Percentiles rank a stretch among this genome's conserved stretches.
These are phyloP conservation scores for Nipponia nippon DNA, from an alignment of 2,113 vertebrate species.

Conservation along the genomic window DNA sequence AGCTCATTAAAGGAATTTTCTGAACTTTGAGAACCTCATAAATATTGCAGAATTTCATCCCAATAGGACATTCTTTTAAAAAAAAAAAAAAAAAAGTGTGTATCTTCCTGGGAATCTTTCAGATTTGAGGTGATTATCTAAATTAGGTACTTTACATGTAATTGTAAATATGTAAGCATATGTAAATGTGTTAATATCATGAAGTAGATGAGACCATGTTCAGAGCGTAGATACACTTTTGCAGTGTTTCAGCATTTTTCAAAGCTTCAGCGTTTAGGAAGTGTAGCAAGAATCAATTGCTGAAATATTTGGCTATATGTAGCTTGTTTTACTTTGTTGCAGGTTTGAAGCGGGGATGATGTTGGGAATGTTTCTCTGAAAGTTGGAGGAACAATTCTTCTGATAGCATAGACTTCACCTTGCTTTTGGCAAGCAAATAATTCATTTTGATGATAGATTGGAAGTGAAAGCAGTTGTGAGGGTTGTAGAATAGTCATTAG, in stretches of 20 bases:
- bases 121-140: neutral
- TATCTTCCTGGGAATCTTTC: neutral
- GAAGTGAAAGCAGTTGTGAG: neutral
- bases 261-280: neutral
- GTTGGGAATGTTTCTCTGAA: neutral
- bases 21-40: neutral
- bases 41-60: neutral
- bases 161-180: neutral
- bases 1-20: neutral
- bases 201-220: neutral
- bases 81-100: neutral
- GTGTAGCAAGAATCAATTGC: neutral
- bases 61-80: rapidly evolving
- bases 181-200: neutral
- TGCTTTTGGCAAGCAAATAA: neutral
- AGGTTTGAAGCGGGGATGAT: neutral
- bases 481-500: neutral
- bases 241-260: neutral
- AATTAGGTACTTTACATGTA: neutral
- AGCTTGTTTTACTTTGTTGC: neutral
- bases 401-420: neutral
- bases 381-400: neutral
- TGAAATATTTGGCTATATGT: neutral
- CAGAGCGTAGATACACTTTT: neutral
- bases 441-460: neutral